Conservation (phyloP, 2,797 vertebrate genomes). For the Lophius americanus region DNA sequence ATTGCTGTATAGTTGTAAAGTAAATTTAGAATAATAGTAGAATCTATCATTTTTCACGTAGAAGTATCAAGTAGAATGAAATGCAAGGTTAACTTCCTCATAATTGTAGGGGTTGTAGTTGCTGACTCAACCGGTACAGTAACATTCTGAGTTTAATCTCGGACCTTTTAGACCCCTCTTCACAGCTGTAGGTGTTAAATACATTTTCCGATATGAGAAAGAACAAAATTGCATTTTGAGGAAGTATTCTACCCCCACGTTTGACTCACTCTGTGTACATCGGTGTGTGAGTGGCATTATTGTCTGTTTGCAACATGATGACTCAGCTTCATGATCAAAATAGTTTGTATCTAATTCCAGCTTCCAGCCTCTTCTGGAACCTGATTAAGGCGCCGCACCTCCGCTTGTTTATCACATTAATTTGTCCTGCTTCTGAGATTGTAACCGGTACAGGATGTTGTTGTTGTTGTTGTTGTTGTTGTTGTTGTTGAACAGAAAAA, state of each 20-base stretch:
- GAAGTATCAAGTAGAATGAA: too few relatives aligned
- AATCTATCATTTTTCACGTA: too few relatives aligned
- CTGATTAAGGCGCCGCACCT: slow-evolving; percentile 62
- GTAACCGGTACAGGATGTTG: slow-evolving; percentile 59
- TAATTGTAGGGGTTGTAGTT: too few relatives aligned
- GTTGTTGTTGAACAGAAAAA: slow-evolving; percentile 23
- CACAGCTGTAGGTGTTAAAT: background rate
- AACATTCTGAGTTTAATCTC: too few relatives aligned
- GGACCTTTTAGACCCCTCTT: too few relatives aligned
- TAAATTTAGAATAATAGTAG: too few relatives aligned
- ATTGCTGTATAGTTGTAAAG: too few relatives aligned
- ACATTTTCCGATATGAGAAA: slow-evolving; percentile 11
- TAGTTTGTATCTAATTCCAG: slow-evolving; percentile 65
- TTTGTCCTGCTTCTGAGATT: slow-evolving; percentile 61
- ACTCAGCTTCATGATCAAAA: slow-evolving; percentile 66
- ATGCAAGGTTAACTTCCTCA: too few relatives aligned
- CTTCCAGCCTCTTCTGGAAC: slow-evolving; percentile 54
- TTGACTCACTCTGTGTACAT: slow-evolving; percentile 28
- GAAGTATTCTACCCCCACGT: slow-evolving; percentile 7
- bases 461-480: slow-evolving; percentile 37
- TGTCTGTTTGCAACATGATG: slow-evolving; percentile 48
- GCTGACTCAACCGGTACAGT: too few relatives aligned
- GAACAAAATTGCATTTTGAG: slow-evolving; percentile 16
- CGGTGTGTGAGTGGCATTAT: slow-evolving; percentile 8
- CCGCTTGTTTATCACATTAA: slow-evolving; percentile 61